Percentiles rank a stretch among this genome's conserved stretches.
phyloP scores from a whole-genome alignment of 2,888 invertebrate genomes.

The Mythimna loreyi region DNA sequence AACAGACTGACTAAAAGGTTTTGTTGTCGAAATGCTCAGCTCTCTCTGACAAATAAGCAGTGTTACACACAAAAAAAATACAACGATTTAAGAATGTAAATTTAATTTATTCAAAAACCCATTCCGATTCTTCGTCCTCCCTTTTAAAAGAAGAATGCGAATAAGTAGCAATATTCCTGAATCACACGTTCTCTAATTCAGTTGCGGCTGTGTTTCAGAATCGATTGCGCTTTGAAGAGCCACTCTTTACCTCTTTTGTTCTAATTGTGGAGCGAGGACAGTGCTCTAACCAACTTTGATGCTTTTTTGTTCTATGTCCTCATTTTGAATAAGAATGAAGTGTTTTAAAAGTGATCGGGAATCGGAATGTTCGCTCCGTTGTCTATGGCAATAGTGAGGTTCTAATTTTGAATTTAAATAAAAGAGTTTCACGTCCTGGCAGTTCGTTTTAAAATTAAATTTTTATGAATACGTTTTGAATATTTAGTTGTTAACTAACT shows the following conservation, averaged over 20 bases:
- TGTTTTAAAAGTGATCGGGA: conserved; percentile 54
- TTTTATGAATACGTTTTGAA: not conserved
- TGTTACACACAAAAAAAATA: conserved; percentile 11
- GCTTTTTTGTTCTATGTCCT: conserved; percentile 59
- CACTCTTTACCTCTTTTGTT: conserved; percentile 76
- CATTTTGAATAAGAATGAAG: conserved; percentile 62
- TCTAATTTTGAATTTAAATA: conserved; percentile 18
- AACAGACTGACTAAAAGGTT: no score
- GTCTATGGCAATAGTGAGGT: conserved; percentile 12
- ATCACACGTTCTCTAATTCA: conserved; percentile 63
- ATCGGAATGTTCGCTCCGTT: conserved; percentile 43
- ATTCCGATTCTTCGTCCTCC: not conserved
- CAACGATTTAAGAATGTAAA: not conserved
- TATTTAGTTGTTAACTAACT: not conserved
- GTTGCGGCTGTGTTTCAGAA: conserved; percentile 67
- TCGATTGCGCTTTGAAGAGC: conserved; percentile 75
- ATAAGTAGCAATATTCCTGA: conserved; percentile 62
- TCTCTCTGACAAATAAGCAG: conserved; percentile 6
- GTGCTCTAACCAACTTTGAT: conserved; percentile 57
- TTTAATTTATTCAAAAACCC: conserved; percentile 8
- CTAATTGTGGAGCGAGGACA: conserved; percentile 78
- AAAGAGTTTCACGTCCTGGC: not conserved
- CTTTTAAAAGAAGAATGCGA: conserved; percentile 39
- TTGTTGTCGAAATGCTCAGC: no score
- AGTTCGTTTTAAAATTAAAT: not conserved